Percentiles rank a stretch among this genome's conserved stretches.
Conservation (phyloP, 2,888 invertebrate species). For the Brachyptera risi region DNA sequence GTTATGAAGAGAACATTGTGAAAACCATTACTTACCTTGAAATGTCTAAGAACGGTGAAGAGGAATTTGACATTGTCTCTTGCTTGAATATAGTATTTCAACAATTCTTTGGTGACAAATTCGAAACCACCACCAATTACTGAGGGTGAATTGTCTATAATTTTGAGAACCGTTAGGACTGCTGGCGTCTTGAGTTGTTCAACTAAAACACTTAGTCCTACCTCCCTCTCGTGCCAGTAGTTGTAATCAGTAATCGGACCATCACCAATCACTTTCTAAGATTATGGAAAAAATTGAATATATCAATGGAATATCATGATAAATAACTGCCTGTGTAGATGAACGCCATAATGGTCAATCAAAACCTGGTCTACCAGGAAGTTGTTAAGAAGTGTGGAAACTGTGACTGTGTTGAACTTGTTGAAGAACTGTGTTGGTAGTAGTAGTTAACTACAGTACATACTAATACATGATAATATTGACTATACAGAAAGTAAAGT, state of each 20-base stretch:
- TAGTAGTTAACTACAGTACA: too few relatives aligned
- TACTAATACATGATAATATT: too few relatives aligned
- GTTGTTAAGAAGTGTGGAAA: too few relatives aligned
- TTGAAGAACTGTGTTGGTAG: too few relatives aligned
- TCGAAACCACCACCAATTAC: conserved; percentile 56
- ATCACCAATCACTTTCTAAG: conserved; percentile 58
- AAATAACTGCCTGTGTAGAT: too few relatives aligned
- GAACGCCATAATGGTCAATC: too few relatives aligned
- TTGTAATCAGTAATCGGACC: conserved; percentile 82
- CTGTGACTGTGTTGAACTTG: too few relatives aligned
- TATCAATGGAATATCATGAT: background rate
- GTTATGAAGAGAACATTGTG: too few relatives aligned
- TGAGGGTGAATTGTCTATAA: conserved; percentile 55
- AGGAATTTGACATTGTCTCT: conserved; percentile 76
- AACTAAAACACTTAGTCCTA: conserved; percentile 68
- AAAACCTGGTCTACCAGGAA: too few relatives aligned
- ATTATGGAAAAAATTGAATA: conserved; percentile 19
- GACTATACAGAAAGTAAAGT: too few relatives aligned
- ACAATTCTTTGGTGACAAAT: conserved; percentile 56
- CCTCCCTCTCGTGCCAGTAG: conserved; percentile 80
- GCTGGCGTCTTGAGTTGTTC: conserved; percentile 76
- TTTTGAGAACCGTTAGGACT: conserved; percentile 56
- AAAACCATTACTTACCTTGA: conserved; percentile 55
- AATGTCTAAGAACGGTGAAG: conserved; percentile 67
- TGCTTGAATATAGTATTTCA: conserved; percentile 64